Evolutionary conservation across 2,113 vertebrate genomes (phyloP).

Genomic region (Bolborhynchus lineola): DNA sequence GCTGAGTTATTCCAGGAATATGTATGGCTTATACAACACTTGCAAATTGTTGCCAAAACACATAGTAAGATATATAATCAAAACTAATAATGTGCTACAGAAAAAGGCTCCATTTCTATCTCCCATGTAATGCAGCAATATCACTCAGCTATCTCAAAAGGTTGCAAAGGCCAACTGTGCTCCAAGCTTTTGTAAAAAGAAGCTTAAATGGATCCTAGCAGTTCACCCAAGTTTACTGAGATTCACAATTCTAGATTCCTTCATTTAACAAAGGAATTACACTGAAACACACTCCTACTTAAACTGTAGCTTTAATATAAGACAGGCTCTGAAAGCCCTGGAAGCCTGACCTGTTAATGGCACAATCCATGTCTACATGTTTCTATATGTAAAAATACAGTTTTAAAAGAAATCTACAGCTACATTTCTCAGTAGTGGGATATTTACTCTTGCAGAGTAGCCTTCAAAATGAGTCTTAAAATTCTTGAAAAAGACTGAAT

Average conservation of each 20-base stretch:
- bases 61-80: neutral
- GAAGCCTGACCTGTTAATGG: neutral
- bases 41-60: slow-evolving; percentile 1
- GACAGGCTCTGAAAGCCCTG: neutral
- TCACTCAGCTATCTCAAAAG: neutral
- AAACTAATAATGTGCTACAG: neutral
- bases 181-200: neutral
- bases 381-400: neutral
- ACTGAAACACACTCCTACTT: neutral
- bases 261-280: neutral
- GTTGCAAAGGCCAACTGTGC: neutral
- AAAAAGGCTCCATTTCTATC: neutral
- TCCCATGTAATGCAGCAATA: neutral
- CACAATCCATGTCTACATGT: neutral
- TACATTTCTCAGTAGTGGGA: neutral
- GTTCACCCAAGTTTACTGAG: neutral
- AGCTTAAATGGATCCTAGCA: neutral
- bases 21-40: neutral
- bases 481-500: neutral
- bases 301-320: neutral
- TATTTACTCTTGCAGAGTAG: neutral
- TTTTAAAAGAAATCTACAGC: neutral
- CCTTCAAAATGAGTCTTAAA: neutral
- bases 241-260: neutral
- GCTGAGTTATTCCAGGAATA: neutral